Conservation (phyloP, 2,888 invertebrate species). For the Falcaria lacertinaria region DNA sequence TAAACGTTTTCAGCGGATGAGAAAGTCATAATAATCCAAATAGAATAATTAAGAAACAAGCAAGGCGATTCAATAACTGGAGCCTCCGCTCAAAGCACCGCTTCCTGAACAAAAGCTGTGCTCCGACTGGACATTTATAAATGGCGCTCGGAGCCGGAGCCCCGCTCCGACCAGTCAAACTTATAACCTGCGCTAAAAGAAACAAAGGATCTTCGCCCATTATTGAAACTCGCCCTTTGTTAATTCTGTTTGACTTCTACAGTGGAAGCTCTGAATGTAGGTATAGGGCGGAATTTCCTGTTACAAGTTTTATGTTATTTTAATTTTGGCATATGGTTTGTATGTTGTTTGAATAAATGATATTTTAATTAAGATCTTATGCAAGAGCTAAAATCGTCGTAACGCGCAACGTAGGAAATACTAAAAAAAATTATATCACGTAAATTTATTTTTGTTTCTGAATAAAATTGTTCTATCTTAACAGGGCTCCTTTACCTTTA, state of each 20-base stretch:
- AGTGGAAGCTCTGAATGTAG: background rate
- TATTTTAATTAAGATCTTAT: too few species aligned
- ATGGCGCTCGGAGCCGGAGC: slow-evolving; percentile 10
- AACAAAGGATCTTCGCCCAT: slow-evolving; percentile 2
- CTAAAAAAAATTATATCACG: too few species aligned
- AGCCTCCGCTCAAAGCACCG: background rate
- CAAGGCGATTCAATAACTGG: slow-evolving; percentile 18
- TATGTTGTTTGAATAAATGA: too few species aligned
- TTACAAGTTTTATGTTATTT: background rate
- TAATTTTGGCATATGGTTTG: too few species aligned
- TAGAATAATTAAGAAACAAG: slow-evolving; percentile 21
- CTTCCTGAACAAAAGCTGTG: slow-evolving; percentile 9
- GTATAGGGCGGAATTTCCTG: background rate
- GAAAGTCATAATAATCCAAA: too few species aligned
- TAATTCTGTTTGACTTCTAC: background rate
- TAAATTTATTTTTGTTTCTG: too few species aligned
- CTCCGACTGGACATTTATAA: slow-evolving; percentile 15
- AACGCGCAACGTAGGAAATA: too few species aligned
- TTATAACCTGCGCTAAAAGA: slow-evolving; percentile 8
- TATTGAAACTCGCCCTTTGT: background rate
- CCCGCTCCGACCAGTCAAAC: slow-evolving; percentile 5
- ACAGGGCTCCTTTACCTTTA: too few species aligned
- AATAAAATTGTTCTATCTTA: too few species aligned
- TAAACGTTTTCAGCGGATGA: too few species aligned
- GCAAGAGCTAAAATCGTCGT: too few species aligned